A percentile compares a stretch with the other conserved stretches of the same genome.
phyloP scores from a whole-genome alignment of 2,888 invertebrate genomes.

The Rhagium mordax region DNA sequence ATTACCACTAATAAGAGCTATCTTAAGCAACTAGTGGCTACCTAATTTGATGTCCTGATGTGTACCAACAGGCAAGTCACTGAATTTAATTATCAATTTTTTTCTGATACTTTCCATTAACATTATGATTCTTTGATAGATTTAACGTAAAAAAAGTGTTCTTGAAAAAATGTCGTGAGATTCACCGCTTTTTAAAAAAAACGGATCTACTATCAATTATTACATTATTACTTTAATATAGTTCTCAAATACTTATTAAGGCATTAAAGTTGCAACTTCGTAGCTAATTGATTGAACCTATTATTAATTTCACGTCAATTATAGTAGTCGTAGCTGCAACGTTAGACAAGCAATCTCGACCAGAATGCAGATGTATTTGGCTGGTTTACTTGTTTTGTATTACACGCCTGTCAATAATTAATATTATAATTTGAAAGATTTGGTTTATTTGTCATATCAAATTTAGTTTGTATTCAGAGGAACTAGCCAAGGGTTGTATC shows the following conservation, averaged over 20 bases:
- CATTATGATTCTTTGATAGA: no score
- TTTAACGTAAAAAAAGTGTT: no score
- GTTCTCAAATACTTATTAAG: neutral
- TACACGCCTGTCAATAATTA: slow-evolving; percentile 7
- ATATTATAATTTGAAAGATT: neutral
- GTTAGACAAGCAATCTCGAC: slow-evolving; percentile 10
- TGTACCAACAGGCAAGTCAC: no score
- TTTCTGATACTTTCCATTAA: no score
- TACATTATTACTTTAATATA: neutral
- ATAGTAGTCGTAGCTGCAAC: neutral
- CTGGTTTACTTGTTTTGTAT: neutral
- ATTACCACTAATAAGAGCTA: no score
- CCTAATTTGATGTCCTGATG: no score
- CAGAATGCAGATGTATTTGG: neutral
- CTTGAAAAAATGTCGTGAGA: no score
- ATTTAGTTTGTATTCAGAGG: neutral
- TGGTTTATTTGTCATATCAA: slow-evolving; percentile 1
- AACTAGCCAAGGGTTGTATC: neutral
- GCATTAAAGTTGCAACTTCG: neutral
- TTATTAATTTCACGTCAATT: neutral
- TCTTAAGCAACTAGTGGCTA: no score
- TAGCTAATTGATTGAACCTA: neutral
- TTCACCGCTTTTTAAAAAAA: no score
- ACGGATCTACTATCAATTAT: no score
- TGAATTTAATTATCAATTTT: no score